Conservation (phyloP, 2,113 vertebrate species). For the Myrmophylax atrothorax region DNA sequence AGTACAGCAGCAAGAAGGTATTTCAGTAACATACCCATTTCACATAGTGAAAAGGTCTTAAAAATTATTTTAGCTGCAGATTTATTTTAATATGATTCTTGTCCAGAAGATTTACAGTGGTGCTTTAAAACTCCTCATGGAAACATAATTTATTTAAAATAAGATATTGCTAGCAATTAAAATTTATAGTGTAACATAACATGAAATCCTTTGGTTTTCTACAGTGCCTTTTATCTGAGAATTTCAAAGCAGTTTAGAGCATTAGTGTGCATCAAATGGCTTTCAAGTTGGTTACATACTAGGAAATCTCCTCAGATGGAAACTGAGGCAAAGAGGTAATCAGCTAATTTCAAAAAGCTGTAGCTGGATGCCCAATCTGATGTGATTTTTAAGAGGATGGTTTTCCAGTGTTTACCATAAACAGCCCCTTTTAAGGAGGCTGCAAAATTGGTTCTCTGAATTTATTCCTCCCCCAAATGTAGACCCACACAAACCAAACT, state of each 20-base stretch:
- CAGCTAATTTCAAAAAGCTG: neutral
- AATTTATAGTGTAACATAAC: conserved; percentile 29
- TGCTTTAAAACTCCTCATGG: conserved; percentile 5
- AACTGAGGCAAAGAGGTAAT: conserved; percentile 11
- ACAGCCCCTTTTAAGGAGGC: neutral
- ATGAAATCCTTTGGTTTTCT: conserved; percentile 20
- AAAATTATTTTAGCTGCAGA: conserved; percentile 27
- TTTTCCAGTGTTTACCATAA: neutral
- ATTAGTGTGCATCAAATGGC: neutral
- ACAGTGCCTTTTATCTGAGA: conserved; percentile 33
- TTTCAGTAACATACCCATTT: neutral
- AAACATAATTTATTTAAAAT: conserved; percentile 46
- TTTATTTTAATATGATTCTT: conserved; percentile 37
- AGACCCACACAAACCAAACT: neutral
- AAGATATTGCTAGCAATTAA: conserved; percentile 32
- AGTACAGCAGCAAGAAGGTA: neutral
- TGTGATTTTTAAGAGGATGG: neutral
- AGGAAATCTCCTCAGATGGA: neutral
- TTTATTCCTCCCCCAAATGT: neutral
- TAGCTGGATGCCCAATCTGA: neutral
- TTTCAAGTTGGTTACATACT: neutral
- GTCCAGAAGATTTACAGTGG: conserved; percentile 34
- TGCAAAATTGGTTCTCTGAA: neutral
- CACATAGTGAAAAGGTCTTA: neutral
- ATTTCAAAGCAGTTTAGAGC: conserved; percentile 43